Base-by-base conservation (phyloP, 2,888 invertebrate genomes). In the Dryadula phaetusa region DNA sequence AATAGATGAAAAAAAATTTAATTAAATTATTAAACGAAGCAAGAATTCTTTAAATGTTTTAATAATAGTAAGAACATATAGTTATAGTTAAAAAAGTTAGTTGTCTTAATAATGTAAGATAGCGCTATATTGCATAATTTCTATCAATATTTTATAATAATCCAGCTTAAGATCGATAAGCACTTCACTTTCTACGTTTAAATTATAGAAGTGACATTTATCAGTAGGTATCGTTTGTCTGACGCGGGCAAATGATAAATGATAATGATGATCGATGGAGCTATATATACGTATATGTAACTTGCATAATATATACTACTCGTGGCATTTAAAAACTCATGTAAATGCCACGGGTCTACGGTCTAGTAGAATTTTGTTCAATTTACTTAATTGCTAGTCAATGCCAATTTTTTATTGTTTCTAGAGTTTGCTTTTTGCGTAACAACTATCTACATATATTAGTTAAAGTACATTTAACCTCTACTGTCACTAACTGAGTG, bases 221-320 rank as follows among this genome's bases (percentile, higher is more conserved):
- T 56, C 56, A 22, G 22, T 56, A 56, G 56, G 56, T 40, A 37
- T 22, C 56, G 10, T 10, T 56, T 22, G 56, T 22, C 20, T 22
- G 56, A n/a, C 56, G 22, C 1, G 37, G 14, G 12, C 8, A n/a
- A n/a, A 1, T 7, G 56, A 40, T 56, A 40, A 56, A 40, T 56
- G 56, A 56, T 40, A 40, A 56, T 56, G 37, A 40, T 56, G 56
- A 40, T 56, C 22, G 56, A 56, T 56, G 14, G 20, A 20, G n/a
- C 49, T 52, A 28, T 10, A 52, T 52, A 25, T 25, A 22, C 1
- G 2, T 44, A 18, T 44, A 20, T 20, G 20, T 20, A 46, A 12
- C 10, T 46, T 46, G 46, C 10, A 46, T 46, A 46, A 46, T 46
- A 46, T 46, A 20, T 3, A 20, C 18, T 3, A 20, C 18, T 20